Percentiles rank a stretch among this genome's conserved stretches.
phyloP scores from a whole-genome alignment of 2,797 vertebrate species.

The Chelon labrosus region DNA sequence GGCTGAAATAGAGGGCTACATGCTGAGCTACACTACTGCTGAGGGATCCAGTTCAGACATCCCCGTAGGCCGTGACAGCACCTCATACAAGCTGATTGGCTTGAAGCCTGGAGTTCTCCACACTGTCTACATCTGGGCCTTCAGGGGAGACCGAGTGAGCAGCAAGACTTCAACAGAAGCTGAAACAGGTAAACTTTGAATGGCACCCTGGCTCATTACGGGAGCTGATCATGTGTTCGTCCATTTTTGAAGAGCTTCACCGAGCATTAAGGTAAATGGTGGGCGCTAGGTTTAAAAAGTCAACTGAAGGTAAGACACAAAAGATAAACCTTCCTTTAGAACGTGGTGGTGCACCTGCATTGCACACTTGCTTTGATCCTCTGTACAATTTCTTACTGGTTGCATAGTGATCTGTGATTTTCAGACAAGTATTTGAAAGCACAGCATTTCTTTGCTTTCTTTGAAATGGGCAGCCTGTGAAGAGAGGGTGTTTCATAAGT shows the following conservation, averaged over 20 bases:
- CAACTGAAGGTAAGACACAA: conserved; percentile 13
- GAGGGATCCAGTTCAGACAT: conserved; percentile 81
- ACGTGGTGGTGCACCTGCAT: background rate
- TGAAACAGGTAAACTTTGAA: conserved; percentile 85
- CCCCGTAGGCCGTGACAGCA: conserved; percentile 80
- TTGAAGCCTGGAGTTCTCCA: conserved; percentile 86
- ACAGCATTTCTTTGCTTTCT: background rate
- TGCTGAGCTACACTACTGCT: conserved; percentile 84
- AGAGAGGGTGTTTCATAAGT: conserved; percentile 15
- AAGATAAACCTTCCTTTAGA: background rate
- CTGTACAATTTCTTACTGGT: background rate
- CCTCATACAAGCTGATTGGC: conserved; percentile 78
- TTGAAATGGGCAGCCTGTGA: conserved; percentile 16
- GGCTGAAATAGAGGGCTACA: conserved; percentile 85
- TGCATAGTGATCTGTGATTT: conserved; percentile 10
- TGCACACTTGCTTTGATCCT: background rate
- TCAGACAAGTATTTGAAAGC: conserved; percentile 13
- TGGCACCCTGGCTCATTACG: background rate
- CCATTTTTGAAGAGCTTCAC: conserved; percentile 5
- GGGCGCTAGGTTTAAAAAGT: background rate
- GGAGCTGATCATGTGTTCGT: background rate
- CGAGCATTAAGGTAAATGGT: background rate
- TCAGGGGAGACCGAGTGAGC: conserved; percentile 84
- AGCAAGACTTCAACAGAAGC: conserved; percentile 80
- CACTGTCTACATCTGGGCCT: conserved; percentile 85